Base-by-base conservation (phyloP, 2,888 invertebrate genomes). In the Parapristionchus giblindavisi region DNA sequence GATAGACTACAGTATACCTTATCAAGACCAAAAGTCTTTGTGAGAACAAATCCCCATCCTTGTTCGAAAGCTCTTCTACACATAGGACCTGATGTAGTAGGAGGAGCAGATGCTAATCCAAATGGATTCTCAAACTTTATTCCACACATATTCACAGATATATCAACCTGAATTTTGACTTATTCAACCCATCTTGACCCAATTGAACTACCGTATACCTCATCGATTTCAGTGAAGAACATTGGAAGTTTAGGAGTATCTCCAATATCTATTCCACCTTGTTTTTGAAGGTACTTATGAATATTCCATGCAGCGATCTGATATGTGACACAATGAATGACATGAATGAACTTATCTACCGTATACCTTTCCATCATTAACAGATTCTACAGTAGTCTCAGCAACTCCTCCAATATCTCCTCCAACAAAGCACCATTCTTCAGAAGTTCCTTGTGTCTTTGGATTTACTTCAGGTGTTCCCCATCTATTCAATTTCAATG, bases 361-460 rank as follows among this genome's bases (percentile, higher is more conserved):
- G n/a, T n/a, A 96, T 0, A 93, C 94, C 90, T 99, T 99, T 43
- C 99, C 99, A 89, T 99, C 99, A 88, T 99, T 99, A 0, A 96
- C 96, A 0, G 96, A 93, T 89, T 99, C 99, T 0, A 99, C 98
- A 0, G 98, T 98, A 0, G 98, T 99, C 89, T 97, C 95, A 0
- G 97, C 94, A 51, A 94, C 92, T 0, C 97, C 97, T 0, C 94
- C 96, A 58, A 97, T 88, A 89, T 99, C 98, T 0, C 98, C 98
- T 0, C 98, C 98, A 83, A 94, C 92, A 89, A 95, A 99, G 14
- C 97, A 93, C 84, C 92, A 92, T 0, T 92, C 91, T 77, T 92
- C 92, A 63, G 92, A 92, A 24, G 93, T 92, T 88, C 92, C 92
- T 48, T 73, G 73, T 6, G 73, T 73, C 51, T 73, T 51, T 21